These are phyloP conservation scores for Orius laevigatus DNA, from an alignment of 1,140 invertebrate genomes.

Conservation along the genomic window DNA sequence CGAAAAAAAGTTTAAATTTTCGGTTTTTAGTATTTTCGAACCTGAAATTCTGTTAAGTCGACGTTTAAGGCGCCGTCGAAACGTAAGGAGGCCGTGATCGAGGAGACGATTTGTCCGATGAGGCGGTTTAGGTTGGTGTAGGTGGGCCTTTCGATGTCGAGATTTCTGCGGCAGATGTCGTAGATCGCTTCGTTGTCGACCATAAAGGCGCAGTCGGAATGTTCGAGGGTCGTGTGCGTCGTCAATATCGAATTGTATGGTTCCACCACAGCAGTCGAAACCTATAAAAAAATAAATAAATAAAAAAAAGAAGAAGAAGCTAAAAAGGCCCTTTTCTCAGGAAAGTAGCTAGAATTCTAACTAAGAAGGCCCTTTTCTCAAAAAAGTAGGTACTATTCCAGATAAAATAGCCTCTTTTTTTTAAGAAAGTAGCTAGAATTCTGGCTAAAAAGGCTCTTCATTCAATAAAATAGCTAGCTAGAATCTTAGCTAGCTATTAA, in stretches of 20 bases:
- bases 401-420: not conserved
- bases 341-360: not conserved
- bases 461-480: not conserved
- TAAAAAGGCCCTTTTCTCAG: not conserved
- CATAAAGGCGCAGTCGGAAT: conserved; percentile 78
- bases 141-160: conserved; percentile 72
- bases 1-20: not conserved
- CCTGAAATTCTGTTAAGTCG: conserved; percentile 77
- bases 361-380: too few relatives aligned
- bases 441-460: not conserved
- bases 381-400: not conserved
- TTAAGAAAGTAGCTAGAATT: not conserved
- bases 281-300: conserved; percentile 28
- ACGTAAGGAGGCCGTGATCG: conserved; percentile 71
- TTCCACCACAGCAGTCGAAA: conserved; percentile 78
- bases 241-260: conserved; percentile 77
- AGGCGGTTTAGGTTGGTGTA: conserved; percentile 64
- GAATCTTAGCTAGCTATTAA: too few relatives aligned
- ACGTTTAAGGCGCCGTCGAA: conserved; percentile 81
- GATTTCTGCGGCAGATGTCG: conserved; percentile 74
- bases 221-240: conserved; percentile 62
- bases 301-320: not conserved
- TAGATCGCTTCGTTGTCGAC: conserved; percentile 85
- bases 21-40: conserved; percentile 7
- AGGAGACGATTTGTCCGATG: conserved; percentile 73